Evolutionary conservation across 2,888 invertebrate species (phyloP), one percentile per base, ranked within the genome.

Genomic region (Bruchidius siliquastri): DNA sequence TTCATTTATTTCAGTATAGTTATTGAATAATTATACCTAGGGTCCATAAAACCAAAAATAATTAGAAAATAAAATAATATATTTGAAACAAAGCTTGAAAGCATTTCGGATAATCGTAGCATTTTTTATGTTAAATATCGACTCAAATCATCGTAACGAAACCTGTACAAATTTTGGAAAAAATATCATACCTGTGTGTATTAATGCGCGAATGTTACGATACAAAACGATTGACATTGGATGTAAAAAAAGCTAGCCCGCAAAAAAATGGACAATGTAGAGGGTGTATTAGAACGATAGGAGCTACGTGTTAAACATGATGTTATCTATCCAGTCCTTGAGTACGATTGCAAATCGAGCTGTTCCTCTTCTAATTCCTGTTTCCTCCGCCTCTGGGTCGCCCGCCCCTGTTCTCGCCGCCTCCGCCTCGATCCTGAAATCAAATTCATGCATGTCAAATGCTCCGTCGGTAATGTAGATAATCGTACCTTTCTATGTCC

Each of bases 361-460:
- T 49, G 49, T 49, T 49, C 18, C 49, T 68, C 76, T 76, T 78
- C 82, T 82, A 84, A 76, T 83, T 85, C 76, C 85, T 83, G 70
- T 83, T 83, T 70, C 84, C 83, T 76, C 85, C 82, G 73, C 85
- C 83, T 69, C 84, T 83, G 68, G 84, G 81, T 66, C 84, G 82
- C 73, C 85, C 80, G 76, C 79, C 82, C 80, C 81, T 84, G 73
- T 84, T 84, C 71, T 84, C 84, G 73, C 85, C 83, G 72, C 85
- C 86, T 85, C 26, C 26, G 26, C 26, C 49, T 49, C 49, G 49
- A 49, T 49, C 49, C 49, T 49, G 49, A 18, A 49, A 49, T 49
- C 8, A 26, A 26, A 26, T 26, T 26, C 26, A 26, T 26, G 2
- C 3, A 26, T 26, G 2, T 26, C 26, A 26, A n/a, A n/a, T n/a